Evolutionary conservation across 1,140 invertebrate genomes (phyloP), one percentile per base, ranked within the genome.

Genomic region (Colletes gigas): DNA sequence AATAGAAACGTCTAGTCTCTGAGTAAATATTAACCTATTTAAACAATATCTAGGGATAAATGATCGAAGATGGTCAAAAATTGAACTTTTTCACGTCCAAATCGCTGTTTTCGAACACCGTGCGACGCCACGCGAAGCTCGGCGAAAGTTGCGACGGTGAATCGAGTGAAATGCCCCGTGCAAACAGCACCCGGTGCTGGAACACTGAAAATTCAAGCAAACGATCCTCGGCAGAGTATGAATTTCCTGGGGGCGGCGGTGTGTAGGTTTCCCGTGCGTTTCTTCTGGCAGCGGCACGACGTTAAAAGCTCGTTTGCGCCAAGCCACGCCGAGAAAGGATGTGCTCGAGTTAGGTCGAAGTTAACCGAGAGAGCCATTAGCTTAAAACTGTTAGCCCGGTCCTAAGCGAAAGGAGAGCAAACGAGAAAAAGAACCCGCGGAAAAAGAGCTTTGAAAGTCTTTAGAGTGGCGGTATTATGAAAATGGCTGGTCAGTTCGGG

Each of bases 251-350:
- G 21, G 9, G 52, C 8, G 52, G 3, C 5, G 17, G 50, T 50
- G 41, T 65, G 62, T 4, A 62, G 52, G 63, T 75, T 59, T 50
- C 19, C 44, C 6, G 50, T 21, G 55, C 79, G 77, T 74, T 71
- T 72, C 76, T 70, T 62, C 52, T 59, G 21, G 17, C 57, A n/a
- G 73, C 50, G 47, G 60, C 72, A 57, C 69, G 73, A 83, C 78
- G 87, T 90, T 90, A 90, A 90, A 90, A 90, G 89, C 88, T 89
- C 89, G 86, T 88, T 90, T 89, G 73, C 85, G 72, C 67, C 44
- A 47, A 65, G 78, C 68, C 30, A 52, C 78, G 70, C 71, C 74
- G 57, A n/a, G 76, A 82, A 71, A 81, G 71, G 79, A 85, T 79
- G 75, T 79, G 86, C 72, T 63, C 67, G 70, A 82, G 77, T 72